Percentiles rank a stretch among this genome's conserved stretches.
These are phyloP conservation scores for Frankliniella intonsa DNA, from an alignment of 2,888 invertebrate species.

Conservation along the genomic window DNA sequence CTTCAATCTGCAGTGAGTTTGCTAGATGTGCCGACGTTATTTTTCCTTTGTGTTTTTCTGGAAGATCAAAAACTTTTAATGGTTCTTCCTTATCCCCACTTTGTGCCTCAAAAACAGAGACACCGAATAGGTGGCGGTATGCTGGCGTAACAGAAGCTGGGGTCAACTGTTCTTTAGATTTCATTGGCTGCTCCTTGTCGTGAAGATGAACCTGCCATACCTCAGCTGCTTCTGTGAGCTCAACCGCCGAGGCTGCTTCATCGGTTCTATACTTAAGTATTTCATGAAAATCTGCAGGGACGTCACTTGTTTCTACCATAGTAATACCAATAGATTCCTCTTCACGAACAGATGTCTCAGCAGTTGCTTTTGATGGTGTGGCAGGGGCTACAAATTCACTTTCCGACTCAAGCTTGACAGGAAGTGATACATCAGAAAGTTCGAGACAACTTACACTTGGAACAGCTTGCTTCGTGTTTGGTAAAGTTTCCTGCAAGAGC, in stretches of 20 bases:
- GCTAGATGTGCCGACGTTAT: slow-evolving; percentile 50
- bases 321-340: slow-evolving; percentile 58
- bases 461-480: slow-evolving; percentile 44
- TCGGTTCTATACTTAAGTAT: slow-evolving; percentile 54
- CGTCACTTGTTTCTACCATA: slow-evolving; percentile 56
- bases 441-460: slow-evolving; percentile 53
- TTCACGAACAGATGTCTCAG: slow-evolving; percentile 56
- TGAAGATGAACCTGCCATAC: slow-evolving; percentile 57
- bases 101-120: slow-evolving; percentile 60
- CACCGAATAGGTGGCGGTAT: slow-evolving; percentile 56
- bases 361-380: slow-evolving; percentile 52
- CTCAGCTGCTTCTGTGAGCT: slow-evolving; percentile 61
- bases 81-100: slow-evolving; percentile 61
- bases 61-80: slow-evolving; percentile 51
- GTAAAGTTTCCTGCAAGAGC: slow-evolving; percentile 49
- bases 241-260: slow-evolving; percentile 51
- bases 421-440: slow-evolving; percentile 54
- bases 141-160: slow-evolving; percentile 48
- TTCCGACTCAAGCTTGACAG: slow-evolving; percentile 65
- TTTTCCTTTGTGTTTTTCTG: slow-evolving; percentile 53
- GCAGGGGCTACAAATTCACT: slow-evolving; percentile 52
- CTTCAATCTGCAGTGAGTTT: slow-evolving; percentile 52
- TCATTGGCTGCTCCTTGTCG: slow-evolving; percentile 58
- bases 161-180: slow-evolving; percentile 45
- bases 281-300: slow-evolving; percentile 51